These are phyloP conservation scores for human (Homo sapiens) DNA, from an alignment of 2,113 vertebrate genomes.

Conservation along the genomic window DNA sequence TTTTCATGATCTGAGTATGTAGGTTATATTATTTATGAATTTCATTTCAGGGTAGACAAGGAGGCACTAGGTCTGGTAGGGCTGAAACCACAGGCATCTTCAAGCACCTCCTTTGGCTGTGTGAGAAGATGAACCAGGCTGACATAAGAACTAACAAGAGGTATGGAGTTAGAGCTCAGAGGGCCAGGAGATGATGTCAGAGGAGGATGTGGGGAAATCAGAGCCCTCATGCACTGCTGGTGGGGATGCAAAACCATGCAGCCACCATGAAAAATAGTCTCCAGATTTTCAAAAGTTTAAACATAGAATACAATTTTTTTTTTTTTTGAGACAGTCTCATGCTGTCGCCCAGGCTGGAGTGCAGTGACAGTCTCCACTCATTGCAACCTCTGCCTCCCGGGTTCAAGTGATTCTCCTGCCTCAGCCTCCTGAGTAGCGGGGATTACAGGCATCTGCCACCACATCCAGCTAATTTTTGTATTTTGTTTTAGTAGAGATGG, in stretches of 20 bases:
- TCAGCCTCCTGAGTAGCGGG: neutral
- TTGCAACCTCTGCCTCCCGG: neutral
- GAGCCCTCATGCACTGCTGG: neutral
- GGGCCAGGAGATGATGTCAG: neutral
- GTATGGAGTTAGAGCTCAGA: neutral
- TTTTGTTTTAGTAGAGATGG: neutral
- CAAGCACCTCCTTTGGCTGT: neutral
- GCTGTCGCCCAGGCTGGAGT: neutral
- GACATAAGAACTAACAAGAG: accelerated
- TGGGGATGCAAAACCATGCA: too few relatives aligned
- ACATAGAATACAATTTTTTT: too few relatives aligned
- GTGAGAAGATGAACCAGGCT: neutral
- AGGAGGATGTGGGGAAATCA: neutral
- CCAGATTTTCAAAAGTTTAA: neutral
- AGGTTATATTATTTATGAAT: neutral
- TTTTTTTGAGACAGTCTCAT: too few relatives aligned
- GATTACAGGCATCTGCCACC: neutral
- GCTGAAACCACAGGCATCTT: neutral
- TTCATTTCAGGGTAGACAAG: neutral
- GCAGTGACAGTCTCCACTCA: neutral
- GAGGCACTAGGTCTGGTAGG: neutral
- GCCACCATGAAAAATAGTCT: neutral
- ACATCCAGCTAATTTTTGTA: neutral
- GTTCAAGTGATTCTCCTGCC: neutral
- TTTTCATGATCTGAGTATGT: neutral